A percentile compares a stretch with the other conserved stretches of the same genome.
Conservation (phyloP, 2,888 invertebrate species). For the Cartodere bifasciata region DNA sequence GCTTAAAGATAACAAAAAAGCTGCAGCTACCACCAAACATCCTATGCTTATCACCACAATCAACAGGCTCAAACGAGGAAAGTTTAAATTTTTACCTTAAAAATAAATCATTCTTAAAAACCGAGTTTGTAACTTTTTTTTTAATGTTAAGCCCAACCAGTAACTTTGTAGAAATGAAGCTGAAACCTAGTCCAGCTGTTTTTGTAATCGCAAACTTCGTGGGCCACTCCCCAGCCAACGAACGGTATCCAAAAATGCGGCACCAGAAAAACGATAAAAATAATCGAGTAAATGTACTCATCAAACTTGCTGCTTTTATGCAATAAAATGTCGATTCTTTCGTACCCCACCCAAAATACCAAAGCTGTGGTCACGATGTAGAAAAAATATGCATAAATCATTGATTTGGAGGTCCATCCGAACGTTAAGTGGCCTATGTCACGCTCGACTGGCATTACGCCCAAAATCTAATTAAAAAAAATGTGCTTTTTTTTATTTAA, state of each 20-base stretch:
- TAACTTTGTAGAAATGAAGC: slow-evolving; percentile 37
- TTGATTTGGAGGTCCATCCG: slow-evolving; percentile 48
- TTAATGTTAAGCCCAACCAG: slow-evolving; percentile 20
- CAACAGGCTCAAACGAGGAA: slow-evolving; percentile 45
- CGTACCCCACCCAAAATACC: slow-evolving; percentile 48
- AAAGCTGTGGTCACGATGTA: slow-evolving; percentile 45
- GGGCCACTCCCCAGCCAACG: slow-evolving; percentile 57
- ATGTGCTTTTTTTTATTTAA: slow-evolving; percentile 2
- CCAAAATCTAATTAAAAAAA: slow-evolving; percentile 40
- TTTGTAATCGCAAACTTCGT: slow-evolving; percentile 55
- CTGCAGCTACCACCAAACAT: slow-evolving; percentile 46
- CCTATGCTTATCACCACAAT: slow-evolving; percentile 50
- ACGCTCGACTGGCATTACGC: slow-evolving; percentile 48
- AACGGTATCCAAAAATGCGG: slow-evolving; percentile 61
- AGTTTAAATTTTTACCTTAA: slow-evolving; percentile 46
- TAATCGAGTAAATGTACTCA: slow-evolving; percentile 55
- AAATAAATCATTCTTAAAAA: slow-evolving; percentile 29
- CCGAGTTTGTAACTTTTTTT: too few relatives aligned
- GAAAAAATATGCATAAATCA: slow-evolving; percentile 52
- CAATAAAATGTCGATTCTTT: slow-evolving; percentile 46
- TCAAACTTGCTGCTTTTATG: slow-evolving; percentile 50
- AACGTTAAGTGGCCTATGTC: slow-evolving; percentile 43
- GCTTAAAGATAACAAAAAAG: slow-evolving; percentile 46
- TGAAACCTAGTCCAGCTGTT: slow-evolving; percentile 57
- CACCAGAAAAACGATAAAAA: slow-evolving; percentile 51